Evolutionary conservation across 2,888 invertebrate species (phyloP).

Genomic region (Drosophila tanythrix): DNA sequence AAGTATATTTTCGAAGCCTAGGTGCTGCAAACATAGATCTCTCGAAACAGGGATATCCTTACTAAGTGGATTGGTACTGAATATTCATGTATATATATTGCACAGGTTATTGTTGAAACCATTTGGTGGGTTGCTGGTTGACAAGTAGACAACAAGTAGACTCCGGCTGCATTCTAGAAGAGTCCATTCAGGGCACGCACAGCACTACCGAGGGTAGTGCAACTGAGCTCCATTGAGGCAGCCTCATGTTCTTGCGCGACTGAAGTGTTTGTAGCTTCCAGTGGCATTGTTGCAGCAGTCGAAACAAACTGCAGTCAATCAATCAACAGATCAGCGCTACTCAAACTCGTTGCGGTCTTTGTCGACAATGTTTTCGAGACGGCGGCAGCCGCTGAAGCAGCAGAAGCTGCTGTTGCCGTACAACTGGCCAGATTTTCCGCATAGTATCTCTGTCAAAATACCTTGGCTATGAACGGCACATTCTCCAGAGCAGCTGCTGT

Average conservation of each 20-base stretch:
- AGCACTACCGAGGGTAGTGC: conserved; percentile 78
- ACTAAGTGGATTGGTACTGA: conserved; percentile 11
- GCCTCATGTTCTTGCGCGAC: conserved; percentile 11
- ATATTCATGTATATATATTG: conserved; percentile 51
- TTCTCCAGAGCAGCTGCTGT: conserved; percentile 81
- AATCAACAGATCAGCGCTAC: conserved; percentile 74
- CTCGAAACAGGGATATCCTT: conserved; percentile 1
- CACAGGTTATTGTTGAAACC: conserved; percentile 74
- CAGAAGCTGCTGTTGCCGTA: conserved; percentile 31
- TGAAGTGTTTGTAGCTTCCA: background rate
- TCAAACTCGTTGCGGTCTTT: conserved; percentile 17
- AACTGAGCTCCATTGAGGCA: conserved; percentile 52
- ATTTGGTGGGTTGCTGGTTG: conserved; percentile 60
- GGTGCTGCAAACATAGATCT: conserved; percentile 10
- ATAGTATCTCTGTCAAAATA: conserved; percentile 85
- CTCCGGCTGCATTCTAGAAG: conserved; percentile 38
- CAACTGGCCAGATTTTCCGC: conserved; percentile 81
- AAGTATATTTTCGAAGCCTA: conserved; percentile 18
- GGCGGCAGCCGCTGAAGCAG: conserved; percentile 2
- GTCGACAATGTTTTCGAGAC: conserved; percentile 22
- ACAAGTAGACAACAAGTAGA: conserved; percentile 1
- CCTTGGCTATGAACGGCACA: conserved; percentile 85
- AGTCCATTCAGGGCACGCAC: conserved; percentile 79
- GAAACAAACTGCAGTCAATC: conserved; percentile 84
- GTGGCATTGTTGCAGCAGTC: conserved; percentile 50